phyloP scores from a whole-genome alignment of 2,888 invertebrate species.

The Machimus rusticus region DNA sequence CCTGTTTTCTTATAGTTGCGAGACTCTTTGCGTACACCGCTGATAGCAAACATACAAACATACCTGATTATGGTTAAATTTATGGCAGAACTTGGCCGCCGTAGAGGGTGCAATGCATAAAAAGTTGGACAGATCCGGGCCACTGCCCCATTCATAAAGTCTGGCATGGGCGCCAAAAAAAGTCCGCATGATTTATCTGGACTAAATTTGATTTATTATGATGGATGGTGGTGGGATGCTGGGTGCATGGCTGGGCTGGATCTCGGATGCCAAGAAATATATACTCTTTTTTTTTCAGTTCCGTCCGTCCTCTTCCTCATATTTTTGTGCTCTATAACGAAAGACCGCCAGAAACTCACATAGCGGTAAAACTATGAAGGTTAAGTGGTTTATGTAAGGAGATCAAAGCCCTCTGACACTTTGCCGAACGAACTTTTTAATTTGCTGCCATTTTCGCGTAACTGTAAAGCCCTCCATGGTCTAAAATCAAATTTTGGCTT shows the following conservation, averaged over 20 bases:
- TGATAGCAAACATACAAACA: not conserved
- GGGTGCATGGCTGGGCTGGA: not conserved
- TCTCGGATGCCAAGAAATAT: not conserved
- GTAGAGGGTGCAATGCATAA: not conserved
- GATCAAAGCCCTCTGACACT: not conserved
- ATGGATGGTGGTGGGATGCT: not conserved
- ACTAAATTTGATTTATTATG: conserved; percentile 17
- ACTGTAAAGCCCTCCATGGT: not conserved
- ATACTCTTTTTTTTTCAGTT: not conserved
- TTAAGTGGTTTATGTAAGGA: not conserved
- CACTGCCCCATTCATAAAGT: not conserved
- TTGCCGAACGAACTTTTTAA: not conserved
- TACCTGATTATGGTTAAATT: conserved; percentile 19
- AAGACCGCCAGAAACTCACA: not conserved
- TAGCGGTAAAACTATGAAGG: not conserved
- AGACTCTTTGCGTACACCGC: not conserved
- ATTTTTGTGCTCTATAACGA: not conserved
- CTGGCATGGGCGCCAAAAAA: conserved; percentile 13
- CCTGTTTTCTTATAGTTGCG: not conserved
- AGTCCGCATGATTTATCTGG: not conserved
- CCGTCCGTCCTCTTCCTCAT: not conserved
- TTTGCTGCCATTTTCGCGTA: not conserved
- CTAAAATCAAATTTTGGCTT: not conserved
- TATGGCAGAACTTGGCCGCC: not conserved
- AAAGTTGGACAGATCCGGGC: not conserved